A percentile compares a stretch with the other conserved stretches of the same genome.
phyloP scores from a whole-genome alignment of 2,797 vertebrate species.

The Melanitta fusca region DNA sequence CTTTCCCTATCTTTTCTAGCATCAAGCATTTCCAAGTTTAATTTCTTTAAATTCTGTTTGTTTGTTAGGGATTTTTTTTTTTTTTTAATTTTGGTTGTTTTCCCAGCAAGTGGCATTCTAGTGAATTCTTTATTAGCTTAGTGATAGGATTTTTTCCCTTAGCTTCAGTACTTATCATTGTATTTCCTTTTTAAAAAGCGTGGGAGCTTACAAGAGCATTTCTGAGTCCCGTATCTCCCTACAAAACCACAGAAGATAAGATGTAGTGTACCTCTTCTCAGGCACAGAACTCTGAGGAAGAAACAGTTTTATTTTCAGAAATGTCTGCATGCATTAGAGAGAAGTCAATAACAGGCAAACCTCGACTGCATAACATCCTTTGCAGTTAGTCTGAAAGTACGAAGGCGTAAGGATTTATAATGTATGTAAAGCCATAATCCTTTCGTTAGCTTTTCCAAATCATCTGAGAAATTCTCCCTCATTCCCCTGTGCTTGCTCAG shows the following conservation, averaged over 20 bases:
- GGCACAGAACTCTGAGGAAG: not conserved
- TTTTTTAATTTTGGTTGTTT: not conserved
- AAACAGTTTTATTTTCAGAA: conserved; percentile 12
- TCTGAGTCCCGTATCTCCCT: not conserved
- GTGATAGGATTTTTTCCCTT: not conserved
- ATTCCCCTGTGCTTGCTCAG: not conserved
- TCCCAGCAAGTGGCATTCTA: not conserved
- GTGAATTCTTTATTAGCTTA: not conserved
- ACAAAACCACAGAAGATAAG: not conserved
- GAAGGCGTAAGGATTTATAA: not conserved
- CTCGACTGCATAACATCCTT: not conserved
- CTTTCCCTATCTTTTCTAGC: not conserved
- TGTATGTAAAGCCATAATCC: conserved; percentile 52
- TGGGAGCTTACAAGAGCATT: not conserved
- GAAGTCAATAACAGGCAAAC: not conserved
- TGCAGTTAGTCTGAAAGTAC: not conserved
- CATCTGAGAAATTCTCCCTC: not conserved
- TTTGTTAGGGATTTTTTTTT: not conserved
- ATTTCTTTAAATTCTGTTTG: not conserved
- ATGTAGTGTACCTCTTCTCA: not conserved
- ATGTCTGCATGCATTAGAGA: rapidly evolving
- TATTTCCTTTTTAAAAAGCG: not conserved
- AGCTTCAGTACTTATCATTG: not conserved
- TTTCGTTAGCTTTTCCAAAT: not conserved
- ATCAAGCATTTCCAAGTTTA: not conserved